Conservation (phyloP, 2,797 vertebrate species). For the Rhynchotus rufescens region DNA sequence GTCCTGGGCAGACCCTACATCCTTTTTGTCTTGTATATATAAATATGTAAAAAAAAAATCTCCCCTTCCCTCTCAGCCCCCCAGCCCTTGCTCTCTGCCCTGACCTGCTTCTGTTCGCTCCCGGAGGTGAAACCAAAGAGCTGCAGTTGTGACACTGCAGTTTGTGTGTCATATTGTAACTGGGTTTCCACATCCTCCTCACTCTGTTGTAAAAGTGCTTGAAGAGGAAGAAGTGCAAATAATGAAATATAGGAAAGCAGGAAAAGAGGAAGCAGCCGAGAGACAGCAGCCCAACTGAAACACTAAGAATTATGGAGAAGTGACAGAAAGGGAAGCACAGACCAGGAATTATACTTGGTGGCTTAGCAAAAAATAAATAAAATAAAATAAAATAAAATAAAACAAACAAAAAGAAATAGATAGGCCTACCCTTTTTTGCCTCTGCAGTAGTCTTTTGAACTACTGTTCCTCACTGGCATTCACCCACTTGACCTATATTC, state of each 20-base stretch:
- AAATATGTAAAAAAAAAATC: neutral
- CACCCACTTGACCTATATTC: neutral
- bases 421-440: neutral
- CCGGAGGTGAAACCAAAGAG: conserved; percentile 41
- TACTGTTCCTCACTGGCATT: neutral
- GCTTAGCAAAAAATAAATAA: conserved; percentile 7
- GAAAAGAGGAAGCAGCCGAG: conserved; percentile 93
- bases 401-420: neutral
- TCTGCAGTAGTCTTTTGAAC: neutral
- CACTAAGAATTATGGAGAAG: conserved; percentile 96
- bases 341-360: conserved; percentile 87
- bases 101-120: neutral
- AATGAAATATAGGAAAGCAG: conserved; percentile 96
- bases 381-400: neutral
- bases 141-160: conserved; percentile 76
- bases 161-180: conserved; percentile 85
- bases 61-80: neutral
- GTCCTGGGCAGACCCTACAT: neutral
- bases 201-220: conserved; percentile 79
- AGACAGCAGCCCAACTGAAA: conserved; percentile 90
- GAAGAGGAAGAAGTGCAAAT: conserved; percentile 95
- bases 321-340: conserved; percentile 96
- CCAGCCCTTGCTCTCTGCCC: neutral
- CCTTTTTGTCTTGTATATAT: neutral
- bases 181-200: conserved; percentile 88